Evolutionary conservation across 2,888 invertebrate genomes (phyloP).

Genomic region (Caenorhabditis imperialis): DNA sequence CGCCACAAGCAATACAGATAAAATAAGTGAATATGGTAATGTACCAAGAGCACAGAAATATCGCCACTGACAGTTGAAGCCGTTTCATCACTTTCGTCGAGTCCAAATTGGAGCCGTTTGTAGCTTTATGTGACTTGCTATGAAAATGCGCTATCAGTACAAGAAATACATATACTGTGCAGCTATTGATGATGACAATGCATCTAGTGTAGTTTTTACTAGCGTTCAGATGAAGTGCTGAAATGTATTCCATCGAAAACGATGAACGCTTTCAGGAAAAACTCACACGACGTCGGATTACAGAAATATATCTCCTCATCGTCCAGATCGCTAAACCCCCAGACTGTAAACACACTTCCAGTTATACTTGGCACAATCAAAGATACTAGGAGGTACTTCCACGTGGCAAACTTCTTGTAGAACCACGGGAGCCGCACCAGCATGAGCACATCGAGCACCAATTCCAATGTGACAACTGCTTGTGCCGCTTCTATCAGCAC

Average conservation of each 20-base stretch:
- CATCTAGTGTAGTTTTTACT: constrained; percentile 25
- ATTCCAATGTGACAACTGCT: constrained; percentile 18
- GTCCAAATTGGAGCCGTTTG: constrained; percentile 6
- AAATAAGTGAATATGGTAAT: constrained; percentile 18
- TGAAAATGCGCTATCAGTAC: constrained; percentile 12
- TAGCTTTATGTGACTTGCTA: constrained; percentile 16
- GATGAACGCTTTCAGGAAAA: constrained; percentile 30
- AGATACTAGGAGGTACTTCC: constrained; percentile 5
- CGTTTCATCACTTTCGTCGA: constrained; percentile 20
- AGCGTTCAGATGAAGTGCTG: constrained; percentile 13
- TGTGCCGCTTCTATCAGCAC: constrained; percentile 24
- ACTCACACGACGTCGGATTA: constrained; percentile 23
- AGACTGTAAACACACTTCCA: constrained; percentile 12
- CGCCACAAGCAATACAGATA: constrained; percentile 17
- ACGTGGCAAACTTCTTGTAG: constrained; percentile 8
- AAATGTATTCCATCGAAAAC: too few species aligned
- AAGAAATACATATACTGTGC: constrained; percentile 10
- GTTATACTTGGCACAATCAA: neutral
- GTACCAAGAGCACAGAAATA: constrained; percentile 30
- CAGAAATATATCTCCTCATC: constrained; percentile 34
- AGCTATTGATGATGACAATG: constrained; percentile 15
- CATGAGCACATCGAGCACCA: constrained; percentile 10
- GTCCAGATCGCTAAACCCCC: constrained; percentile 27
- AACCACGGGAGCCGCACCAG: constrained; percentile 5
- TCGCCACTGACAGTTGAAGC: constrained; percentile 11